These are phyloP conservation scores for Epizoanthus fatuus DNA, from an alignment of 92 coral and sea anemone genomes.

Conservation along the genomic window DNA sequence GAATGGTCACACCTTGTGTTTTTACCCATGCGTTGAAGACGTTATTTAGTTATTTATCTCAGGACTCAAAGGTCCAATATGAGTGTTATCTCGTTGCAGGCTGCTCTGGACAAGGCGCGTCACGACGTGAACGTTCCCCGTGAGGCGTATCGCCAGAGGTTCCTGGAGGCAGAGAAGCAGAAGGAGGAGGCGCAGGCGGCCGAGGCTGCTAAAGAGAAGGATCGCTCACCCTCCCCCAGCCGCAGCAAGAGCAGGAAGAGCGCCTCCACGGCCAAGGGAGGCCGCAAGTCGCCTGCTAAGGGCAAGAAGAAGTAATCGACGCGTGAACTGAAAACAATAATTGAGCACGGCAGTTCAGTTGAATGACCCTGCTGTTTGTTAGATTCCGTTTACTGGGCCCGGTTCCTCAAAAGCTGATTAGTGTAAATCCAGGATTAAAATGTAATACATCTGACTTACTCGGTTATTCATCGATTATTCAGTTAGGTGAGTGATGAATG, in stretches of 20 bases:
- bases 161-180: constrained; percentile 89
- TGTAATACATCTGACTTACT: too few species aligned
- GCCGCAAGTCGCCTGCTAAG: constrained; percentile 85
- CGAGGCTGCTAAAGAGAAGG: constrained; percentile 79
- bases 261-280: constrained; percentile 88
- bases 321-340: not conserved
- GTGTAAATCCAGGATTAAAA: too few species aligned
- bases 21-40: not conserved
- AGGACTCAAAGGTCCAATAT: too few species aligned
- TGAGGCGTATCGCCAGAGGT: constrained; percentile 95
- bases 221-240: constrained; percentile 92
- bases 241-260: constrained; percentile 87
- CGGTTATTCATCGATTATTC: too few species aligned
- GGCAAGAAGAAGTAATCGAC: constrained; percentile 84
- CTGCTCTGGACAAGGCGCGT: constrained; percentile 93
- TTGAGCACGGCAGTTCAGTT: too few species aligned
- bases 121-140: constrained; percentile 89
- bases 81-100: constrained; percentile 57
- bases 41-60: too few species aligned
- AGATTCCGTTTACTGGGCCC: too few species aligned
- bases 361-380: not conserved
- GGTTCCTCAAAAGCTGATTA: too few species aligned
- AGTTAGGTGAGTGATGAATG: too few species aligned
- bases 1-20: not conserved
- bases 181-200: constrained; percentile 93